Base-by-base conservation (phyloP, 37 sponge, comb jelly and placozoan genomes). In the Aplysina aerophoba region DNA sequence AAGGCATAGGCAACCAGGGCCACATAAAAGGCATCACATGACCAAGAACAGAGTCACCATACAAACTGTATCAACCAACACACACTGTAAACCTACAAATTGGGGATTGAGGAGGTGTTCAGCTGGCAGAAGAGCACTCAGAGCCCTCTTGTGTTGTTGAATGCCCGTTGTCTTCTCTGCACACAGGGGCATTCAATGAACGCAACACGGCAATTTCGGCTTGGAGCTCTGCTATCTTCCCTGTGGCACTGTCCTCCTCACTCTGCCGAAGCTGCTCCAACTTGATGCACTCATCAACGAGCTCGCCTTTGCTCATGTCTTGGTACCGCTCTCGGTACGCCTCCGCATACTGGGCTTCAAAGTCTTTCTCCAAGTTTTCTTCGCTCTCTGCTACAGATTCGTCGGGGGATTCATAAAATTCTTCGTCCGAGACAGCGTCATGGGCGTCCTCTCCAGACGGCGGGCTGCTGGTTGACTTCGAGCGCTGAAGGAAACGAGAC, bases 261-360 rank as follows among this genome's bases (percentile, higher is more conserved):
- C 53, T n/a, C 21, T 84, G 68, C 27, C 71, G 50, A 19, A 61
- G 61, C 59, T 71, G 35, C 37, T 84, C 85, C 41, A 84, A 34
- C 50, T 73, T 58, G 50, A 84, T 73, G 75, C 85, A 84, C 19
- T 84, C 59, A 25, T 55, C 56, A 34, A 84, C 85, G 1, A 84
- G 73, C 31, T 84, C 85, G 25, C 72, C 85, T 74, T 84, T 84
- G 54, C 72, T 73, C 75, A 84, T 54, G 59, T 55, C 85, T 25
- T 73, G 58, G 24, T 55, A 73, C 14, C 85, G 24, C 22, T 71
- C 71, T 17, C 35, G 14, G 28, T 50, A 73, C 28, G 59, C 59
- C 22, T 69, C 58, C 2, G 35, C 73, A 56, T 72, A 84, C 21
- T 71, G 73, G 41, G 85, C 44, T 25, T 84, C 59, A 59, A 84